Percentiles rank a stretch among this genome's conserved stretches.
Conservation (phyloP, 2,113 vertebrate species). For the Dipodomys ordii region DNA sequence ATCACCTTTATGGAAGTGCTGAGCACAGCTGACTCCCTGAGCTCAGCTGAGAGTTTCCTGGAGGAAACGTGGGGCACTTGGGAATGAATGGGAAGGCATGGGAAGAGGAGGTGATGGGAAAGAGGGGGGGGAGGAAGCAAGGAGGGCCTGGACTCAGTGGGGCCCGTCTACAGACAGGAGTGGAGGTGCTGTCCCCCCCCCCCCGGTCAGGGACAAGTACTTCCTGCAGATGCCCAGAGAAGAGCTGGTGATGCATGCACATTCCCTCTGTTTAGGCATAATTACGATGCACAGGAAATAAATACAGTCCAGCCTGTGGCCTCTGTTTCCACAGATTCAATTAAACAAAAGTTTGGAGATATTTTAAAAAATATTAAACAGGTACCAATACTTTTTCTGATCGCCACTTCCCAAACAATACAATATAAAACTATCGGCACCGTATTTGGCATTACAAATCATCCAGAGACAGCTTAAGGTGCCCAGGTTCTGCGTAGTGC, state of each 20-base stretch:
- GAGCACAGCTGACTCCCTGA: background rate
- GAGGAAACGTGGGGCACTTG: background rate
- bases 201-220: accelerated
- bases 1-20: background rate
- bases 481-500: background rate
- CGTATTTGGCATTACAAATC: background rate
- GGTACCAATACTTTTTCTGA: background rate
- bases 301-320: background rate
- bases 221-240: background rate
- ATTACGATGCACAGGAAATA: too few relatives aligned
- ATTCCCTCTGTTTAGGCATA: background rate
- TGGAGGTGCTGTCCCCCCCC: background rate
- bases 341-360: background rate
- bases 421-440: background rate
- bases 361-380: background rate
- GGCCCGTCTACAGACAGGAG: background rate
- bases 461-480: background rate
- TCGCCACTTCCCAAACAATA: background rate
- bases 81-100: background rate
- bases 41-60: background rate
- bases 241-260: background rate
- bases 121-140: too few relatives aligned
- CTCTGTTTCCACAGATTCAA: background rate
- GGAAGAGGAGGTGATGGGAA: background rate
- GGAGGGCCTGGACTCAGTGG: background rate